Evolutionary conservation across 1,140 invertebrate species (phyloP).

Genomic region (Drosophila repletoides): DNA sequence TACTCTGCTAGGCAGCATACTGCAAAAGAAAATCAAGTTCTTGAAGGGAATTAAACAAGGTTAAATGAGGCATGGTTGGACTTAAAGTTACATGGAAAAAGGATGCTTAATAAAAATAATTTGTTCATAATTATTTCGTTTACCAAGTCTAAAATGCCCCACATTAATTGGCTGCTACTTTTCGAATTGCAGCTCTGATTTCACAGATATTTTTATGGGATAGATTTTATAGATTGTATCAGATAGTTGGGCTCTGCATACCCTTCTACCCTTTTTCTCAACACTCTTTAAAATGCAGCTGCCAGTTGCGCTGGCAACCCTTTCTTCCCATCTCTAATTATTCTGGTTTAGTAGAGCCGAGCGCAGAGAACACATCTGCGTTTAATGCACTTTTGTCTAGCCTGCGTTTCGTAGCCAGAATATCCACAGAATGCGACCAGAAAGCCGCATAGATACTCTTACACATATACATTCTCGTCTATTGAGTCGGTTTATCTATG

Average conservation of each 20-base stretch:
- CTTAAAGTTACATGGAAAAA: not conserved
- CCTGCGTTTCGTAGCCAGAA: constrained; percentile 2
- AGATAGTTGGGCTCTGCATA: too few species aligned
- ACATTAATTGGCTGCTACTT: too few species aligned
- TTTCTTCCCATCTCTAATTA: not conserved
- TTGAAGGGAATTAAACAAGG: not conserved
- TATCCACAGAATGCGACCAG: not conserved
- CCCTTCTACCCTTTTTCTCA: not conserved
- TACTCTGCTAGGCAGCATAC: not conserved
- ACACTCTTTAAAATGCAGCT: constrained; percentile 11
- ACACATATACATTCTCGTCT: not conserved
- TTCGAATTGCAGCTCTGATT: too few species aligned
- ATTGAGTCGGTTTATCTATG: constrained; percentile 42
- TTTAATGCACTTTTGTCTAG: constrained; percentile 57
- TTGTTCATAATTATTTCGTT: too few species aligned
- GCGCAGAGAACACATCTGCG: constrained; percentile 29
- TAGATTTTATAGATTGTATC: too few species aligned
- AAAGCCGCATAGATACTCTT: not conserved
- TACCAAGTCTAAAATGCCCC: too few species aligned
- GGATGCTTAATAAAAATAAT: not conserved
- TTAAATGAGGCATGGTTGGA: not conserved
- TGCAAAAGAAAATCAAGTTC: constrained; percentile 17
- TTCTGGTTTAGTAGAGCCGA: too few species aligned
- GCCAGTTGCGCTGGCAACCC: constrained; percentile 10
- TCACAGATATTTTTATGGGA: not conserved